phyloP scores from a whole-genome alignment of 1,140 invertebrate species.

The Temnothorax longispinosus region DNA sequence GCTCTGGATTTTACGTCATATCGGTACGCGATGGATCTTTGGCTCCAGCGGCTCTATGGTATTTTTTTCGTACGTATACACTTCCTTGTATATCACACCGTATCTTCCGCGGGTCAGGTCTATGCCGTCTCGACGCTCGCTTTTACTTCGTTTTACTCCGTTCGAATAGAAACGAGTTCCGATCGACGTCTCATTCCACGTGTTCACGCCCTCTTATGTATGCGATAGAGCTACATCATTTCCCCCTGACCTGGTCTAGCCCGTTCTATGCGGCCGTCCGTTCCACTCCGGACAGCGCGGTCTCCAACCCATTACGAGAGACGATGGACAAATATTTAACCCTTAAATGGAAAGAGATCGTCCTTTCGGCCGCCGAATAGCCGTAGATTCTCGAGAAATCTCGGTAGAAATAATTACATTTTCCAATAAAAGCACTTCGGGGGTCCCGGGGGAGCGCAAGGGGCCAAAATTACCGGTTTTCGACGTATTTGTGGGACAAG shows the following conservation, averaged over 20 bases:
- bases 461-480: conserved; percentile 20
- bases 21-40: conserved; percentile 5
- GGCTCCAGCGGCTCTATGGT: neutral
- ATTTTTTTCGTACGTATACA: conserved; percentile 8
- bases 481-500: neutral
- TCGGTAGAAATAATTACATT: neutral
- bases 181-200: conserved; percentile 67
- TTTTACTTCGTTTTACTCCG: conserved; percentile 53
- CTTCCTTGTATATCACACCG: conserved; percentile 45
- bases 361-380: neutral
- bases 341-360: neutral
- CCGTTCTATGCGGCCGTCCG: conserved; percentile 62
- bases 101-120: conserved; percentile 25
- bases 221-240: conserved; percentile 69
- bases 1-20: neutral
- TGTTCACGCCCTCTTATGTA: conserved; percentile 53
- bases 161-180: conserved; percentile 69
- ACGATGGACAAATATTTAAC: conserved; percentile 35
- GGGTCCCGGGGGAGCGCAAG: neutral
- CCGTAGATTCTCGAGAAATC: neutral
- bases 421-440: neutral
- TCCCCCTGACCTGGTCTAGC: conserved; percentile 68
- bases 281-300: conserved; percentile 18
- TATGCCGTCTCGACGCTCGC: conserved; percentile 47
- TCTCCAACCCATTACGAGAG: neutral